Percentiles rank a stretch among this genome's conserved stretches.
Evolutionary conservation across 1,140 invertebrate genomes (phyloP).

Genomic region (Ptiloglossa arizonensis): DNA sequence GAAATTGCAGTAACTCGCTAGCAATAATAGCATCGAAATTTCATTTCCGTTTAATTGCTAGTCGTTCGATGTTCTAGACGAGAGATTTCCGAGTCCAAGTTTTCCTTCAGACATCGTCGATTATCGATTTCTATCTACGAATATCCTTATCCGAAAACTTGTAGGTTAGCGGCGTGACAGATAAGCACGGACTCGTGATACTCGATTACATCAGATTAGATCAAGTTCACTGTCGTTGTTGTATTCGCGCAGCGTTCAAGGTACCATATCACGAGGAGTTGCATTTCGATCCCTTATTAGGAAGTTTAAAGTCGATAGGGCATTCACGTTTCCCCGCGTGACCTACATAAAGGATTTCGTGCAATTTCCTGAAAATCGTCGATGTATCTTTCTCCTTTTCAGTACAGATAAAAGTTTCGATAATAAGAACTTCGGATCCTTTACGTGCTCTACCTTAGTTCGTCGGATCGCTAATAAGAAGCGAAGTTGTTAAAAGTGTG

Average conservation of each 20-base stretch:
- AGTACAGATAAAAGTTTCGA: not conserved
- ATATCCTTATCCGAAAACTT: not conserved
- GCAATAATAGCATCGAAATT: conserved; percentile 9
- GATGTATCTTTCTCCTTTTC: not conserved
- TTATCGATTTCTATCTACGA: not conserved
- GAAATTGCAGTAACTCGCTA: not conserved
- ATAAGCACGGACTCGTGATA: conserved; percentile 22
- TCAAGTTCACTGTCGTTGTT: conserved; percentile 26
- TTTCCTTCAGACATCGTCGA: not conserved
- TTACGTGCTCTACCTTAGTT: too few relatives aligned
- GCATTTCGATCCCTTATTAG: conserved; percentile 26
- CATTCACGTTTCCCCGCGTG: not conserved
- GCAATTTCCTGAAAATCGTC: not conserved
- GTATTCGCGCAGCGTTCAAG: not conserved
- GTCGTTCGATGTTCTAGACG: not conserved
- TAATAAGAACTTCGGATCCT: too few relatives aligned
- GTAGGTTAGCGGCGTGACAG: not conserved
- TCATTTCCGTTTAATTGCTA: conserved; percentile 17
- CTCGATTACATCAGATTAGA: conserved; percentile 16
- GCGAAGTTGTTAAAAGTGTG: too few relatives aligned
- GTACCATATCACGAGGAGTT: not conserved
- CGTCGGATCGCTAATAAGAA: too few relatives aligned
- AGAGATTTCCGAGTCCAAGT: not conserved
- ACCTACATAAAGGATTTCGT: not conserved
- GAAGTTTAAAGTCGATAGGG: conserved; percentile 29